A percentile compares a stretch with the other conserved stretches of the same genome.
Evolutionary conservation across 2,797 vertebrate species (phyloP).

Genomic region (Halcyon leucocephala): DNA sequence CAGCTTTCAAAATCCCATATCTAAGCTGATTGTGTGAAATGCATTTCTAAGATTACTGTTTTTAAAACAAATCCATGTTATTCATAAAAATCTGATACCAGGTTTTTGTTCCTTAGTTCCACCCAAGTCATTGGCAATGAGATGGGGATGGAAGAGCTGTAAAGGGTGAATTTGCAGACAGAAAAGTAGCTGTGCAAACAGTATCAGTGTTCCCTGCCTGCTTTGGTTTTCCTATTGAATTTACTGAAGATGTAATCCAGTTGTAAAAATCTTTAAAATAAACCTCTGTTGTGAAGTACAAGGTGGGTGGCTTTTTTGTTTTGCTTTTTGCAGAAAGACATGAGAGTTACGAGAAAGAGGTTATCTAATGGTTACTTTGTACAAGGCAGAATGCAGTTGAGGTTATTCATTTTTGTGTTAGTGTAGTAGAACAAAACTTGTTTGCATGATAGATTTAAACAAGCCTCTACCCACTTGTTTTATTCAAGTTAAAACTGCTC

Average conservation of each 20-base stretch:
- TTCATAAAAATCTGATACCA: neutral
- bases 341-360: neutral
- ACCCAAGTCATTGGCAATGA: neutral
- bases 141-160: neutral
- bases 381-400: neutral
- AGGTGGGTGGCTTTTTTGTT: neutral
- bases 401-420: constrained; percentile 16
- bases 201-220: neutral
- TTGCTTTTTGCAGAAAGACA: neutral
- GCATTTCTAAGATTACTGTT: neutral
- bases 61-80: neutral
- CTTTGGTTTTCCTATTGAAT: neutral
- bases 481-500: neutral
- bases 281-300: neutral
- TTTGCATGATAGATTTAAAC: neutral
- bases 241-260: neutral
- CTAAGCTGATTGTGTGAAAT: neutral
- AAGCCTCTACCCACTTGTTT: too few species aligned
- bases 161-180: neutral
- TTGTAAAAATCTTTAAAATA: neutral
- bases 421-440: neutral
- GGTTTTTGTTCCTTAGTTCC: neutral
- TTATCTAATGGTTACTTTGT: neutral
- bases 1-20: neutral
- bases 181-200: neutral